A percentile compares a stretch with the other conserved stretches of the same genome.
Conservation (phyloP, 1,140 invertebrate species). For the Anadara kagoshimensis region DNA sequence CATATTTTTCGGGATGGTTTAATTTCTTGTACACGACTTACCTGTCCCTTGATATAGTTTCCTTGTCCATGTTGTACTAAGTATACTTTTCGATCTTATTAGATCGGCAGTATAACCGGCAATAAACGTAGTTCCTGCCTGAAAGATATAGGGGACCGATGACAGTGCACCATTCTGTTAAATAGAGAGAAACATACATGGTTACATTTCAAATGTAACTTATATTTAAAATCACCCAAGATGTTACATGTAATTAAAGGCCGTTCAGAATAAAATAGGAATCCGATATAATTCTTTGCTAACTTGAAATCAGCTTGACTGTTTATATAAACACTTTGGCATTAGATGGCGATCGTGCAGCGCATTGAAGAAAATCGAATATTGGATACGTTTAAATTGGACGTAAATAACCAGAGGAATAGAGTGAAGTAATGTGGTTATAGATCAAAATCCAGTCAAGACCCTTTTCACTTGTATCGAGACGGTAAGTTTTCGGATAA, state of each 20-base stretch:
- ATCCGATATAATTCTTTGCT: no score
- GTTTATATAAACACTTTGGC: no score
- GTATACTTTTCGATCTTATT: background rate
- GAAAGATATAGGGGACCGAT: slow-evolving; percentile 66
- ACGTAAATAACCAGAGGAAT: no score
- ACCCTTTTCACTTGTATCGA: no score
- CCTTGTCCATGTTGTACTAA: slow-evolving; percentile 1
- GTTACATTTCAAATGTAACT: background rate
- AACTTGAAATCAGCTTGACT: no score
- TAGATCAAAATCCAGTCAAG: no score
- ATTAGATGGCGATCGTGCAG: no score
- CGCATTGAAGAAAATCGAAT: no score
- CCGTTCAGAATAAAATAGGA: background rate
- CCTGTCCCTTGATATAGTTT: background rate
- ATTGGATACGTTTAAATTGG: no score
- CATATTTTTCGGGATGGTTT: no score
- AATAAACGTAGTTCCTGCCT: slow-evolving; percentile 55
- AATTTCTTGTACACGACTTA: background rate
- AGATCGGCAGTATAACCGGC: slow-evolving; percentile 58
- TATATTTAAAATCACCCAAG: background rate
- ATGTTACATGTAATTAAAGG: background rate
- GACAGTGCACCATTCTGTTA: slow-evolving; percentile 65
- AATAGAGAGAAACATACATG: background rate
- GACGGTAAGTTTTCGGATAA: no score
- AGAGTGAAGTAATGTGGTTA: no score